Conservation (phyloP, 2,113 vertebrate species). For the Podarcis cretensis region DNA sequence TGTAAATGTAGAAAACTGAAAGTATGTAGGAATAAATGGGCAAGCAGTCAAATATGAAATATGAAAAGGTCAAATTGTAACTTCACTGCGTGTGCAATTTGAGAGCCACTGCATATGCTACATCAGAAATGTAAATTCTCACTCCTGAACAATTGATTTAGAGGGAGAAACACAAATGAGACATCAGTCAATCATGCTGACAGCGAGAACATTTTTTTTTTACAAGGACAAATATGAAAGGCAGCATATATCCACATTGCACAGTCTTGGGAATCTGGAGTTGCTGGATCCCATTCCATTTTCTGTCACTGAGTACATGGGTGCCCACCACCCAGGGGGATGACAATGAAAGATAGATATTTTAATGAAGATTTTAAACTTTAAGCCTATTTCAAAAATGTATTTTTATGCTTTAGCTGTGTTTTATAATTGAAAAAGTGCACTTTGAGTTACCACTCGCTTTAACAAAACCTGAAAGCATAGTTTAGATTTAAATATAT, state of each 20-base stretch:
- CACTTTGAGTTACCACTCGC: too few species aligned
- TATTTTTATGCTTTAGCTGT: too few species aligned
- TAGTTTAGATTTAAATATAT: too few species aligned
- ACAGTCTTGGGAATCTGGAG: background rate
- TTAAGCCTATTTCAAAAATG: too few species aligned
- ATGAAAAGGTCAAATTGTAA: constrained; percentile 67
- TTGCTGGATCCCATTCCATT: background rate
- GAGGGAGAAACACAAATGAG: constrained; percentile 25
- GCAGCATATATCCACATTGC: background rate
- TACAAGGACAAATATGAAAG: constrained; percentile 38
- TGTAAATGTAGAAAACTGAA: constrained; percentile 64
- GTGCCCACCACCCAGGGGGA: background rate
- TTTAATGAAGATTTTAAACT: too few species aligned
- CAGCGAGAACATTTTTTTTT: background rate
- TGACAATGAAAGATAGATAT: background rate
- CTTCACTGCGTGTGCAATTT: constrained; percentile 40
- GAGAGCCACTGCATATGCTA: constrained; percentile 20
- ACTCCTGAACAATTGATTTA: constrained; percentile 44
- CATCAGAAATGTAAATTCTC: constrained; percentile 43
- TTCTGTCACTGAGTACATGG: background rate
- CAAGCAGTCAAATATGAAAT: constrained; percentile 57
- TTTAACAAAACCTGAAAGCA: too few species aligned
- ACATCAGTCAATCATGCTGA: constrained; percentile 41
- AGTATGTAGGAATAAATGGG: constrained; percentile 46
- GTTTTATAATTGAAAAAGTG: too few species aligned